These are phyloP conservation scores for Periophthalmus magnuspinnatus DNA, from an alignment of 2,797 vertebrate genomes.

Conservation along the genomic window DNA sequence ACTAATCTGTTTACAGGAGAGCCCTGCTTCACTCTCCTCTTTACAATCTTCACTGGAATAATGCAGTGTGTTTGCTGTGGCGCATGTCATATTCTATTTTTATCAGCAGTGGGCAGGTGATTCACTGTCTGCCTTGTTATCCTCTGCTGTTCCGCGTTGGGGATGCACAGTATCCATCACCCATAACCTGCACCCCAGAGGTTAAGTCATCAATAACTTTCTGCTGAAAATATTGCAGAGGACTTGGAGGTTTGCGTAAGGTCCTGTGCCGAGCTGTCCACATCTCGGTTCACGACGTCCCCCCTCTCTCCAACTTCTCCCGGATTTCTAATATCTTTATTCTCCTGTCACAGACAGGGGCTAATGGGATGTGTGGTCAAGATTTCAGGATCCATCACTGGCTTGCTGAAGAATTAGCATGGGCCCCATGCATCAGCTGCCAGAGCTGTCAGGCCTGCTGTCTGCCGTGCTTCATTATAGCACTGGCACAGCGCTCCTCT, in stretches of 20 bases:
- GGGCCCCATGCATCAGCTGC: constrained; percentile 93
- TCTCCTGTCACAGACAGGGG: constrained; percentile 94
- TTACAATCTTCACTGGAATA: constrained; percentile 60
- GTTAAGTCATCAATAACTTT: constrained; percentile 84
- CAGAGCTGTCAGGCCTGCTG: constrained; percentile 91
- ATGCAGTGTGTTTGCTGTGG: constrained; percentile 50
- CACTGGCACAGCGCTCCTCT: constrained; percentile 79
- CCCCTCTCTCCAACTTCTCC: constrained; percentile 73
- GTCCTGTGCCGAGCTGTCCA: constrained; percentile 78
- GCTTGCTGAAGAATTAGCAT: constrained; percentile 93
- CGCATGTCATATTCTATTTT: constrained; percentile 79
- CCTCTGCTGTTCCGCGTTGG: constrained; percentile 72
- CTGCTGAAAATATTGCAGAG: constrained; percentile 75
- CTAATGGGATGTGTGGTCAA: constrained; percentile 99
- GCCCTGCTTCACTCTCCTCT: constrained; percentile 58
- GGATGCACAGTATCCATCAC: constrained; percentile 80
- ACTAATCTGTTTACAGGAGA: constrained; percentile 69
- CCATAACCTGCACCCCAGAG: constrained; percentile 79
- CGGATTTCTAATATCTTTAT: constrained; percentile 82
- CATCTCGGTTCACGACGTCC: constrained; percentile 38
- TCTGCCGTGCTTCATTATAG: constrained; percentile 89
- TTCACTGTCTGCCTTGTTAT: constrained; percentile 83
- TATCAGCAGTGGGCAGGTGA: constrained; percentile 78
- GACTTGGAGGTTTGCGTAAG: constrained; percentile 76
- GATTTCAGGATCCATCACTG: constrained; percentile 98